These are phyloP conservation scores for Lepetodrilus schrolli DNA, from an alignment of 2,888 invertebrate genomes.

Conservation along the genomic window DNA sequence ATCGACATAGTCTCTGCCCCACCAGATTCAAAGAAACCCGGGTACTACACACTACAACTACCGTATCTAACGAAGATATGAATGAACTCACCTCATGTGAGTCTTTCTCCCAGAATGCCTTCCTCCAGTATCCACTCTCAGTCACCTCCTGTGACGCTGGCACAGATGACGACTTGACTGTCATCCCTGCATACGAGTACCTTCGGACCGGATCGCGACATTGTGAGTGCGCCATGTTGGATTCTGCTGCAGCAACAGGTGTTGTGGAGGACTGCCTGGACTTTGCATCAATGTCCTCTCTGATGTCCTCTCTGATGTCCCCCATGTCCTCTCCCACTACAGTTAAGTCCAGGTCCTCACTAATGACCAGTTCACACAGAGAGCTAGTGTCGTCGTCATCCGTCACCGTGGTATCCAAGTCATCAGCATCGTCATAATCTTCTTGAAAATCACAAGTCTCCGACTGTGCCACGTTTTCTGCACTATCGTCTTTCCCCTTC, in stretches of 20 bases:
- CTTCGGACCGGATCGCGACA: neutral
- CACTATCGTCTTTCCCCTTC: too few relatives aligned
- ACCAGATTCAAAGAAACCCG: too few relatives aligned
- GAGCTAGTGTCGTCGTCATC: too few relatives aligned
- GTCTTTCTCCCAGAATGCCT: constrained; percentile 27
- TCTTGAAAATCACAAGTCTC: neutral
- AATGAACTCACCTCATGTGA: constrained; percentile 12
- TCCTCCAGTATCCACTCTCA: constrained; percentile 19
- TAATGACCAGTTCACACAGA: constrained; percentile 13
- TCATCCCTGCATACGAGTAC: neutral
- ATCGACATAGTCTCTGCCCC: too few relatives aligned
- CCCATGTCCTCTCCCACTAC: neutral
- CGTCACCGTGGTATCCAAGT: constrained; percentile 25
- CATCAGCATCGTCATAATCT: constrained; percentile 3
- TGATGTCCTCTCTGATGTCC: neutral
- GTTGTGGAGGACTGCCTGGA: neutral
- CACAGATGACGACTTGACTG: neutral
- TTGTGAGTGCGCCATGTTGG: neutral
- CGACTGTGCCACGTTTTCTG: too few relatives aligned
- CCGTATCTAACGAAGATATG: too few relatives aligned
- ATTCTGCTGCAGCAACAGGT: neutral
- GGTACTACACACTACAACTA: too few relatives aligned
- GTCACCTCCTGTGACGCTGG: neutral
- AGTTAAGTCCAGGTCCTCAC: neutral
- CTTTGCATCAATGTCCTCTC: neutral